These are phyloP conservation scores for Scalopus aquaticus DNA, from an alignment of 2,113 vertebrate species.

Conservation along the genomic window DNA sequence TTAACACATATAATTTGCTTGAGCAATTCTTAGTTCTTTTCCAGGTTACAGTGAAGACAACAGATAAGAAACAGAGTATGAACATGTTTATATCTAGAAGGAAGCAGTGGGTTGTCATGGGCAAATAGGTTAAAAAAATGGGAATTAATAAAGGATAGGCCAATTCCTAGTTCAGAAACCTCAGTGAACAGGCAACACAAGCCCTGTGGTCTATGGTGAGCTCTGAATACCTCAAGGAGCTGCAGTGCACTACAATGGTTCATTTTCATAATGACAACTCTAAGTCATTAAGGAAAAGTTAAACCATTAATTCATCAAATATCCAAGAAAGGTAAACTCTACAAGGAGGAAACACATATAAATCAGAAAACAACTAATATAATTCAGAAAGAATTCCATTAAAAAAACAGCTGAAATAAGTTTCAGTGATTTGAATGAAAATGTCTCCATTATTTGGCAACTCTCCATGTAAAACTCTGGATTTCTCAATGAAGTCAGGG, in stretches of 20 bases:
- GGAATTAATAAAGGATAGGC: not conserved
- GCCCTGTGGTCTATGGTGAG: not conserved
- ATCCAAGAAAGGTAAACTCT: not conserved
- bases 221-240: not conserved
- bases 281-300: not conserved
- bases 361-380: not conserved
- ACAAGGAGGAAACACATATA: not conserved
- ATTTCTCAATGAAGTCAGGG: conserved; percentile 4
- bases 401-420: not conserved
- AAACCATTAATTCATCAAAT: not conserved
- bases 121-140: not conserved
- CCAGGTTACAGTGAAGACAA: not conserved
- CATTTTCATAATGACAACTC: not conserved
- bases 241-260: not conserved
- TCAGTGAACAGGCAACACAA: not conserved
- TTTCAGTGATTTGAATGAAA: not conserved
- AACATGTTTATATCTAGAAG: not conserved
- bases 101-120: not conserved
- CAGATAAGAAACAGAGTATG: not conserved
- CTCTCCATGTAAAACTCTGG: not conserved
- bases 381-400: not conserved
- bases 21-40: not conserved
- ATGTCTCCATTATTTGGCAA: not conserved
- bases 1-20: not conserved
- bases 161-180: not conserved